Evolutionary conservation across 2,113 vertebrate genomes (phyloP).

Genomic region (Hypanus sabinus): DNA sequence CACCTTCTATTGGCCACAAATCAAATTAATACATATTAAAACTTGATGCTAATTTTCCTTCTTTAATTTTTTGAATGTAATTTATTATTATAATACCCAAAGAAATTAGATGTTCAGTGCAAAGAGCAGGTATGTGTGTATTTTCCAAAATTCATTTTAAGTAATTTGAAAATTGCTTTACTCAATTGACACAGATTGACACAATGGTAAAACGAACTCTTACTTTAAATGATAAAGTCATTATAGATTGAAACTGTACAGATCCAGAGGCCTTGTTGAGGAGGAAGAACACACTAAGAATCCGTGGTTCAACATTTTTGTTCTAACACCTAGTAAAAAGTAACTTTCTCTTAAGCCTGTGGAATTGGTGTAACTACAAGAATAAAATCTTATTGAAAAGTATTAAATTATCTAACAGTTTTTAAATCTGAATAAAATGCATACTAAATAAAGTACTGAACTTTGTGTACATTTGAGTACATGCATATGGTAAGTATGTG

Average conservation of each 20-base stretch:
- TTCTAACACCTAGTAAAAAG: neutral
- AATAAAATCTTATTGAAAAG: neutral
- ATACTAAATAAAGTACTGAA: neutral
- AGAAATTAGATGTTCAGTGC: neutral
- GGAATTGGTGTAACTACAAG: neutral
- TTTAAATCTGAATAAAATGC: neutral
- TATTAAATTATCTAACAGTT: neutral
- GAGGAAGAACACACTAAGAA: neutral
- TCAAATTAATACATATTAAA: neutral
- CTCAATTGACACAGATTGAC: too few species aligned
- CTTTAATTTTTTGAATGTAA: neutral
- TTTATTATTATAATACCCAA: neutral
- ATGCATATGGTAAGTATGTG: neutral
- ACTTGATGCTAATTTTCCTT: neutral
- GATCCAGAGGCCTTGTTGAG: neutral
- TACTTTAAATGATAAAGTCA: neutral
- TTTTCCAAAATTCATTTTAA: neutral
- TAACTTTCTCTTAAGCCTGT: neutral
- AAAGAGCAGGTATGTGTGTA: neutral
- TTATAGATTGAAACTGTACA: neutral
- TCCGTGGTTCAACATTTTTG: neutral
- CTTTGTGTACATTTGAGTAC: neutral
- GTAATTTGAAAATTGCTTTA: neutral
- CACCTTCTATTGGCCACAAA: too few species aligned
- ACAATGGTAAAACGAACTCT: neutral